A percentile compares a stretch with the other conserved stretches of the same genome.
These are phyloP conservation scores for Papilio dardanus DNA, from an alignment of 1,140 invertebrate genomes.

Conservation along the genomic window DNA sequence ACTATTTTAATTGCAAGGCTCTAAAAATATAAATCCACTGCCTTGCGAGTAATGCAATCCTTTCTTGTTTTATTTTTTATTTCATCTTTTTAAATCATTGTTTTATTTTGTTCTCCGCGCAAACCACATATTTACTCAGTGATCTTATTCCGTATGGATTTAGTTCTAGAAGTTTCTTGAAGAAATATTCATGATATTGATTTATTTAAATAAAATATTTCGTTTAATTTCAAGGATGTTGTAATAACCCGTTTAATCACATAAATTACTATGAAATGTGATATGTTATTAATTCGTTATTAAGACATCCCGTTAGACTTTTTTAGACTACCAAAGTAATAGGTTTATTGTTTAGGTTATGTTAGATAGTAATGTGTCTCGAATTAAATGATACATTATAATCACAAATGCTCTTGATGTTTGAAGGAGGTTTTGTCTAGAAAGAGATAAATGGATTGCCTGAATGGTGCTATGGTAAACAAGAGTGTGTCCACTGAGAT, in stretches of 20 bases:
- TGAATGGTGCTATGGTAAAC: too few relatives aligned
- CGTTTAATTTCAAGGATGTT: neutral
- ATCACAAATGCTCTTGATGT: neutral
- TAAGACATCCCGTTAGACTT: neutral
- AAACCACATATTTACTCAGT: neutral
- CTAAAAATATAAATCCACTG: too few relatives aligned
- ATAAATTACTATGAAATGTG: neutral
- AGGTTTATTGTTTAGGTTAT: neutral
- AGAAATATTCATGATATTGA: neutral
- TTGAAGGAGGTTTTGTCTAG: too few relatives aligned
- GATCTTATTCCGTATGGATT: neutral
- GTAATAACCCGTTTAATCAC: neutral
- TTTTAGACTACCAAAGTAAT: neutral
- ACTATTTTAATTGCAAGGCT: too few relatives aligned
- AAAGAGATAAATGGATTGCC: too few relatives aligned
- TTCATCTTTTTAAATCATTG: neutral
- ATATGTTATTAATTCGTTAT: neutral
- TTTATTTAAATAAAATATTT: neutral
- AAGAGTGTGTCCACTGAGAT: too few relatives aligned
- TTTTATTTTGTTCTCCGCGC: neutral
- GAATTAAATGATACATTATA: neutral
- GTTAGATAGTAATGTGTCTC: neutral
- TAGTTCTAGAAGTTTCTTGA: neutral
- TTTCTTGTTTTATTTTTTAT: too few relatives aligned
- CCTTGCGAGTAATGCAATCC: too few relatives aligned